Evolutionary conservation across 2,888 invertebrate species (phyloP).

Genomic region (Microctonus aethiopoides): DNA sequence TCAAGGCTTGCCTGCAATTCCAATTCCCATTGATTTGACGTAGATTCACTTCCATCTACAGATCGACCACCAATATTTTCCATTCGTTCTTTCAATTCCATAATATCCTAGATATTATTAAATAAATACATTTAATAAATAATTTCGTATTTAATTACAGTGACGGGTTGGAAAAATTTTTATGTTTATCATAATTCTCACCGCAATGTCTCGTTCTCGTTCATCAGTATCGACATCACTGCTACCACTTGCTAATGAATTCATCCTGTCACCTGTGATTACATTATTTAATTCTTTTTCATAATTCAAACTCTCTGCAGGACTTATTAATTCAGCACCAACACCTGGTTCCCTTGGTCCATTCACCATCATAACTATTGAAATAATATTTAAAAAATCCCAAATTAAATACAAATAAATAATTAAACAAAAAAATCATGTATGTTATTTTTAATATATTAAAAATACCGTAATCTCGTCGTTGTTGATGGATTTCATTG

Average conservation of each 20-base stretch:
- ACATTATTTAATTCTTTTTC: conserved; percentile 54
- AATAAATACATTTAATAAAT: background rate
- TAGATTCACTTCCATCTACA: conserved; percentile 77
- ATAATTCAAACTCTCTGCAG: conserved; percentile 58
- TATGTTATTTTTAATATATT: no score
- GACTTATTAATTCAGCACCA: conserved; percentile 71
- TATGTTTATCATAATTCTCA: conserved; percentile 40
- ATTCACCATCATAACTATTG: conserved; percentile 64
- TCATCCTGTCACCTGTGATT: conserved; percentile 51
- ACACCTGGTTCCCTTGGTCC: conserved; percentile 75
- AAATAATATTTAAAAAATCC: background rate
- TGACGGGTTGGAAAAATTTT: background rate
- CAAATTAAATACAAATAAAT: background rate
- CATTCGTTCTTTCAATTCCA: conserved; percentile 76
- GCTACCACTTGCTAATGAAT: conserved; percentile 54
- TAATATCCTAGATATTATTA: conserved; percentile 66
- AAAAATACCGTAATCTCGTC: conserved; percentile 72
- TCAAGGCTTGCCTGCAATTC: conserved; percentile 83
- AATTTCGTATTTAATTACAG: background rate
- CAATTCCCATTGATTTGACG: conserved; percentile 79
- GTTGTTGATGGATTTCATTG: conserved; percentile 85
- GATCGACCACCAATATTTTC: conserved; percentile 80
- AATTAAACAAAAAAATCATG: background rate
- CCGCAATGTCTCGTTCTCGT: conserved; percentile 56
- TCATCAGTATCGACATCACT: conserved; percentile 52